Evolutionary conservation across 2,888 invertebrate genomes (phyloP), one percentile per base, ranked within the genome.

Genomic region (Scaptomyza reducta): DNA sequence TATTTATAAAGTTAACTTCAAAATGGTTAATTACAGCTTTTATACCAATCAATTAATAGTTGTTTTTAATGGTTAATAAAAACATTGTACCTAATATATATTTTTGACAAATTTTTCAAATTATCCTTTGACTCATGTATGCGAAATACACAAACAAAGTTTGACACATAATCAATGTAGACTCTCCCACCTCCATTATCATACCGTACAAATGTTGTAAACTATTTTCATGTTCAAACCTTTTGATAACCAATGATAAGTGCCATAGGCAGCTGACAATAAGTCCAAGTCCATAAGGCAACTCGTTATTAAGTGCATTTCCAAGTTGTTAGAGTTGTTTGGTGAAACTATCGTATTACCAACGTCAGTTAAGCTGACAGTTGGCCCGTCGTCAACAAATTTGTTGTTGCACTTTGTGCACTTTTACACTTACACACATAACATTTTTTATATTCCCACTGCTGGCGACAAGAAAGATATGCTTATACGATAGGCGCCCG

Each of bases 401-500:
- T 55, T 55, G 18, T 57, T 10, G 40, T 0, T 42, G 46, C 54
- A 60, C 61, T 68, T 66, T 68, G 41, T 27, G 16, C 18, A 56
- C 27, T 62, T 47, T 44, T 57, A 51, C 50, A 41, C 16, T 38
- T 38, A 44, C n/a, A 41, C 45, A 14, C 6, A 14, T 1, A 70
- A 81, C 78, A 55, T 77, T 79, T 87, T 70, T 77, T 71, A 73
- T 73, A 72, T 69, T 82, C 38, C 47, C 50, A 13, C 57, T 35
- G 27, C 56, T 35, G 33, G 49, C 45, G 58, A 50, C 67, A 44
- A 14, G 63, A 22, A 47, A 49, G 27, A 51, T 58, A 65, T 65
- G 67, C 65, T 64, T 51, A n/a, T n/a, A n/a, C n/a, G n/a, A n/a
- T n/a, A 63, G 57, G 42, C 42, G 65, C 47, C 55, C 61, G 50